phyloP scores from a whole-genome alignment of 2,888 invertebrate genomes.

The Melanotus villosus region DNA sequence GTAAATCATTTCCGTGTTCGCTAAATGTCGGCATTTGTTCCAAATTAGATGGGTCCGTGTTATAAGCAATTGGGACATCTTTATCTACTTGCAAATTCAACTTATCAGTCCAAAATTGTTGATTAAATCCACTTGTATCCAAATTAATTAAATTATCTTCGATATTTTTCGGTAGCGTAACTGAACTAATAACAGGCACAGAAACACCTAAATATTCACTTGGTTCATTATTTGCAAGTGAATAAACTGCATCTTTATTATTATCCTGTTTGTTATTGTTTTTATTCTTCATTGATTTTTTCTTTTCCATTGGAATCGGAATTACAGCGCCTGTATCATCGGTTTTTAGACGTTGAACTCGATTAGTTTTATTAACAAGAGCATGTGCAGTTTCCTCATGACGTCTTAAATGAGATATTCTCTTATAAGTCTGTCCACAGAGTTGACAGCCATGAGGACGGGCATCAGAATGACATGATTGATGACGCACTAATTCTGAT shows the following conservation, averaged over 20 bases:
- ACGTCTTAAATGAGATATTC: slow-evolving; percentile 62
- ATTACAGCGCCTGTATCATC: slow-evolving; percentile 59
- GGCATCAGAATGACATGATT: slow-evolving; percentile 62
- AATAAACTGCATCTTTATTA: not conserved
- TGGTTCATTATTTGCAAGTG: not conserved
- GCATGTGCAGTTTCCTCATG: slow-evolving; percentile 63
- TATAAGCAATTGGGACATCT: not conserved
- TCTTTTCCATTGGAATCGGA: slow-evolving; percentile 50
- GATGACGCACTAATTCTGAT: slow-evolving; percentile 63
- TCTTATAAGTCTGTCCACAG: slow-evolving; percentile 63
- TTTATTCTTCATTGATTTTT: not conserved
- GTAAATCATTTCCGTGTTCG: slow-evolving; percentile 10
- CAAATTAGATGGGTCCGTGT: not conserved
- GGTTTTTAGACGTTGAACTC: slow-evolving; percentile 59
- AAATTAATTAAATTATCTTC: not conserved
- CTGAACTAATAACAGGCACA: slow-evolving; percentile 6
- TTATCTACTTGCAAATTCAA: not conserved
- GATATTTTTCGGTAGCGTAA: not conserved
- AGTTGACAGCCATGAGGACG: slow-evolving; percentile 62
- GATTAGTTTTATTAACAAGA: slow-evolving; percentile 57
- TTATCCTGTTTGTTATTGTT: not conserved
- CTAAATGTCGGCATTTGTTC: not conserved
- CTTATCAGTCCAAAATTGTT: slow-evolving; percentile 11
- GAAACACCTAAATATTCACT: not conserved
- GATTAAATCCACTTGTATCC: not conserved